phyloP scores from a whole-genome alignment of 2,888 invertebrate species.

The Teleiodes luculella region DNA sequence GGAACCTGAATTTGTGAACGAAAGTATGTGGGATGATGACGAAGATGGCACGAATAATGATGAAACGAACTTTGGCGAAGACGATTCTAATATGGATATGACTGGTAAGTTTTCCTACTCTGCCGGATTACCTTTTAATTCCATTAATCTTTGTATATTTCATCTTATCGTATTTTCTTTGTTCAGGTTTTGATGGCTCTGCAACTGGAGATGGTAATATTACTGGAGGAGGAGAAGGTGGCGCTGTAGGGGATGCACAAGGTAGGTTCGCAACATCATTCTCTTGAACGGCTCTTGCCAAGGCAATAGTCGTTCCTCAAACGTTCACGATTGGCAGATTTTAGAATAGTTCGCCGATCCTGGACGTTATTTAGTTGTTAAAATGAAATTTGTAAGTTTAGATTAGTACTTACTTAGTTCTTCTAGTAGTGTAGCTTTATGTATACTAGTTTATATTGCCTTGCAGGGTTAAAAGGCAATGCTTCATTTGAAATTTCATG shows the following conservation, averaged over 20 bases:
- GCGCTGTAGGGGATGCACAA: constrained; percentile 78
- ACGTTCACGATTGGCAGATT: constrained; percentile 29
- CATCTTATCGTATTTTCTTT: background rate
- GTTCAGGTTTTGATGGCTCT: constrained; percentile 71
- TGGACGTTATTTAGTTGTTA: constrained; percentile 39
- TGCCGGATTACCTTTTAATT: background rate
- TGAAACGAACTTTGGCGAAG: constrained; percentile 81
- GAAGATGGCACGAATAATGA: constrained; percentile 81
- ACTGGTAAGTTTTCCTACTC: constrained; percentile 51
- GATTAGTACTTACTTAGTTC: constrained; percentile 14
- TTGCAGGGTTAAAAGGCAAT: constrained; percentile 23
- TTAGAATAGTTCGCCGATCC: constrained; percentile 27
- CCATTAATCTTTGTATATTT: background rate
- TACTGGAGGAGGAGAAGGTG: constrained; percentile 71
- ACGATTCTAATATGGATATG: constrained; percentile 83
- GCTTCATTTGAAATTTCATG: constrained; percentile 25
- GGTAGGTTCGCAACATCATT: constrained; percentile 67
- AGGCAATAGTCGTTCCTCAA: constrained; percentile 23
- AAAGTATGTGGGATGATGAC: constrained; percentile 79
- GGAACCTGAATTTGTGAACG: constrained; percentile 82
- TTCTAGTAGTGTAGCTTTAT: constrained; percentile 2
- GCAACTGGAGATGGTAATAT: constrained; percentile 73
- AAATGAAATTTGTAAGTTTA: constrained; percentile 66
- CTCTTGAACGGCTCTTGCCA: constrained; percentile 24
- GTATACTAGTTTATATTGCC: constrained; percentile 11